phyloP scores from a whole-genome alignment of 2,888 invertebrate genomes.

The Prenolepis imparis region DNA sequence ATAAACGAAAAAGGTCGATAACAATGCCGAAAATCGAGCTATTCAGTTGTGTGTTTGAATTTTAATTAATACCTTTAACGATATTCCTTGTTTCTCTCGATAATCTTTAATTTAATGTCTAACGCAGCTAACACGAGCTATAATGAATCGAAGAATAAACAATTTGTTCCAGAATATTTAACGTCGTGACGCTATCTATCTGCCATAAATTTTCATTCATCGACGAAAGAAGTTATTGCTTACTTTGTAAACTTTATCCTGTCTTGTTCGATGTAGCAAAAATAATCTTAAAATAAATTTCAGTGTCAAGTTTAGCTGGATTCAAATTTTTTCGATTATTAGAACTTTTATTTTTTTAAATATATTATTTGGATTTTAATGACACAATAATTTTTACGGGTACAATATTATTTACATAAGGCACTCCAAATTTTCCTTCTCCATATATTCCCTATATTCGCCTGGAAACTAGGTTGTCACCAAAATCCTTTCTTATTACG shows the following conservation, averaged over 20 bases:
- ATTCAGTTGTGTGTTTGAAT: conserved; percentile 28
- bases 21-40: conserved; percentile 6
- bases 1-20: conserved; percentile 21
- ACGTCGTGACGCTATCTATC: not conserved
- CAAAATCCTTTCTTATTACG: conserved; percentile 14
- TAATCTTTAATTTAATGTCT: conserved; percentile 36
- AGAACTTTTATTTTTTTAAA: not conserved
- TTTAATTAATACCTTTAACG: conserved; percentile 35
- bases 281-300: not conserved
- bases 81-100: not conserved
- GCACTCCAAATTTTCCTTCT: not conserved
- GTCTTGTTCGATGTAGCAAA: not conserved
- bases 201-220: conserved; percentile 13
- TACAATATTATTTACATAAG: not conserved
- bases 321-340: conserved; percentile 5
- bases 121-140: not conserved
- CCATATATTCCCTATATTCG: not conserved
- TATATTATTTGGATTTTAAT: not conserved
- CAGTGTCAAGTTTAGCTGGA: not conserved
- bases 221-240: not conserved
- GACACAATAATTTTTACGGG: not conserved
- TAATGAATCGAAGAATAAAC: conserved; percentile 5
- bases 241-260: not conserved
- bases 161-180: not conserved
- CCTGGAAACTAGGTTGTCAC: not conserved